Conservation (phyloP, 2,797 vertebrate species). For the Paedocypris micromegethes region DNA sequence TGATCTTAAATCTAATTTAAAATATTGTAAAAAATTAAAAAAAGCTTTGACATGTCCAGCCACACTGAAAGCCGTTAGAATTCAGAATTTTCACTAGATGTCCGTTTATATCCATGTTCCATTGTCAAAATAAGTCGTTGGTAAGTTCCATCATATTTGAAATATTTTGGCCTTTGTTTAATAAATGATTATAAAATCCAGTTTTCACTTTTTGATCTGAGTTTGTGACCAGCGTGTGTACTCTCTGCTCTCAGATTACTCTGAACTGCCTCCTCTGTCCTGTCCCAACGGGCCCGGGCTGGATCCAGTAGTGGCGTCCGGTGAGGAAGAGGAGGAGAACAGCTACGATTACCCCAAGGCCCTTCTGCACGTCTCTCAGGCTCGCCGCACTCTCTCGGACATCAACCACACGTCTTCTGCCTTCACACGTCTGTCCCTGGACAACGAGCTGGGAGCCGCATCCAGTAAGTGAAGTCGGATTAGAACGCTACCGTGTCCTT, state of each 20-base stretch:
- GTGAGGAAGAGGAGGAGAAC: conserved; percentile 79
- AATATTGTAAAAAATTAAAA: no score
- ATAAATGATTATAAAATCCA: no score
- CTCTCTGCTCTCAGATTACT: conserved; percentile 63
- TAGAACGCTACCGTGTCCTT: background rate
- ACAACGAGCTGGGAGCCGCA: conserved; percentile 66
- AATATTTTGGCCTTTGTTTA: no score
- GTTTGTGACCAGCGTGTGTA: no score
- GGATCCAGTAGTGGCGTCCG: conserved; percentile 68
- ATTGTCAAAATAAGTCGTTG: no score
- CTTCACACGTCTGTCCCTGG: conserved; percentile 78
- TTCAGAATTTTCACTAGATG: no score
- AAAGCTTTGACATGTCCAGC: no score
- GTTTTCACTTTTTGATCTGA: no score
- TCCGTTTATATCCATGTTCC: no score
- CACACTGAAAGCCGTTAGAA: no score
- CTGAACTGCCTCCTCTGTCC: conserved; percentile 65
- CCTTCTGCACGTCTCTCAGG: conserved; percentile 62
- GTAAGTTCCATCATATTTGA: no score
- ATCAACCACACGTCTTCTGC: conserved; percentile 71
- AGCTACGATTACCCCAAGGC: conserved; percentile 85
- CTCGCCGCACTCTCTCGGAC: conserved; percentile 85
- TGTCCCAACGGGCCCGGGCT: conserved; percentile 60
- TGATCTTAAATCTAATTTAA: no score
- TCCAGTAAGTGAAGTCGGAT: conserved; percentile 51